Percentiles rank a stretch among this genome's conserved stretches.
phyloP scores from a whole-genome alignment of 2,888 invertebrate genomes.

The Cancer borealis region DNA sequence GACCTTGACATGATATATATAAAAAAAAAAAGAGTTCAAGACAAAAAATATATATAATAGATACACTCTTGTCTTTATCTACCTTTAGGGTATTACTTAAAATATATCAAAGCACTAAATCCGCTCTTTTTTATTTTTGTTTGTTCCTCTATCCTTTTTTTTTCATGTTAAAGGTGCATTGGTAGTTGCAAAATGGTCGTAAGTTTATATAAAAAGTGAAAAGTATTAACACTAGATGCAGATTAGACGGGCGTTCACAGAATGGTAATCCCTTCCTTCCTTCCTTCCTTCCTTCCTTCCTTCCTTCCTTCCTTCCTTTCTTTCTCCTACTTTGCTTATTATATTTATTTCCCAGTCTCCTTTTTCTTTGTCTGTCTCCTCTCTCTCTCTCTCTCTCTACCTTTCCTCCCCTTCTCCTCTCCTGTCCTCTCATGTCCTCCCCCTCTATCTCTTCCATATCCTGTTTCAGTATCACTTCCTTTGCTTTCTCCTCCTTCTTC shows the following conservation, averaged over 20 bases:
- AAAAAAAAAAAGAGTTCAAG: no score
- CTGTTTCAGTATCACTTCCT: background rate
- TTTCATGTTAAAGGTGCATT: background rate
- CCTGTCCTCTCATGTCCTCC: background rate
- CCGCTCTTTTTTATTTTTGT: no score
- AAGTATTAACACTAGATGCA: background rate
- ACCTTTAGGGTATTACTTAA: background rate
- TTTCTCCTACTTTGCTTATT: background rate
- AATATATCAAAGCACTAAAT: no score
- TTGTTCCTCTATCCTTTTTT: background rate
- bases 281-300: background rate
- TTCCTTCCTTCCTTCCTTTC: background rate
- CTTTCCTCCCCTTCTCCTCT: no score
- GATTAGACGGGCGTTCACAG: background rate
- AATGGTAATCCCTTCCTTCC: no score
- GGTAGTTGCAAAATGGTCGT: background rate
- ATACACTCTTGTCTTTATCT: background rate
- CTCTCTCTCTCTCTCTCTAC: no score
- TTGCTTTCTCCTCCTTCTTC: background rate
- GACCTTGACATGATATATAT: background rate
- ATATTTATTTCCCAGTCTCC: background rate
- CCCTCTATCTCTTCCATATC: background rate
- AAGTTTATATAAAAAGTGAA: background rate
- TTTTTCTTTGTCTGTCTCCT: background rate
- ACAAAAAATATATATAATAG: no score